Percentiles rank a stretch among this genome's conserved stretches.
phyloP scores from a whole-genome alignment of 2,888 invertebrate species.

The Ennomos quercinarius region DNA sequence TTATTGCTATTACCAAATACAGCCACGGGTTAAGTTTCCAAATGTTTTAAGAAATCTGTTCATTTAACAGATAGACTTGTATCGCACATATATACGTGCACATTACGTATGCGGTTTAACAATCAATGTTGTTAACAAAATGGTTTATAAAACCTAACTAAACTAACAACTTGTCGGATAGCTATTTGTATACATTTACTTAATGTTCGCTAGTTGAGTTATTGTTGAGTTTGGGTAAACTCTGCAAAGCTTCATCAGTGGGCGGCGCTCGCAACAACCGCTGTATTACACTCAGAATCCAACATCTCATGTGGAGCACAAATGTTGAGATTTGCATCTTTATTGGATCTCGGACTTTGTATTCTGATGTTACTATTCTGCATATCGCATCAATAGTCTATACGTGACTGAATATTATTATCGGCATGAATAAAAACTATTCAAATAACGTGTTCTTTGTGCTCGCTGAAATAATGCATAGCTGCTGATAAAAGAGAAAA shows the following conservation, averaged over 20 bases:
- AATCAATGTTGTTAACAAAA: neutral
- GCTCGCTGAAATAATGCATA: neutral
- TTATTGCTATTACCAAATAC: too few species aligned
- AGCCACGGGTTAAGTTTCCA: too few species aligned
- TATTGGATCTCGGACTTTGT: constrained; percentile 20
- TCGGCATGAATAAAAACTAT: constrained; percentile 19
- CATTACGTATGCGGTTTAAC: neutral
- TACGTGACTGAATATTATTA: constrained; percentile 5
- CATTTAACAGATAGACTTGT: too few species aligned
- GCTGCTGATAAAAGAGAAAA: neutral
- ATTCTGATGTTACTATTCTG: constrained; percentile 13
- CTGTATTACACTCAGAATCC: constrained; percentile 6
- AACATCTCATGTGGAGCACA: constrained; percentile 8
- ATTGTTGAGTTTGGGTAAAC: constrained; percentile 22
- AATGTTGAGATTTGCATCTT: constrained; percentile 23
- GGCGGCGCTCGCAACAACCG: constrained; percentile 7
- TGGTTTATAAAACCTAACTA: too few species aligned
- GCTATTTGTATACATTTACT: constrained; percentile 2
- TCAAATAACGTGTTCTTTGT: constrained; percentile 1
- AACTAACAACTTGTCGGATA: too few species aligned
- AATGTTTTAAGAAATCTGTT: too few species aligned
- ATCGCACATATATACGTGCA: too few species aligned
- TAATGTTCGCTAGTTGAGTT: constrained; percentile 11
- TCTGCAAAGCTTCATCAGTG: constrained; percentile 11
- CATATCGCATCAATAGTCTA: constrained; percentile 11